phyloP scores from a whole-genome alignment of 2,888 invertebrate genomes.

The Latrodectus elegans region DNA sequence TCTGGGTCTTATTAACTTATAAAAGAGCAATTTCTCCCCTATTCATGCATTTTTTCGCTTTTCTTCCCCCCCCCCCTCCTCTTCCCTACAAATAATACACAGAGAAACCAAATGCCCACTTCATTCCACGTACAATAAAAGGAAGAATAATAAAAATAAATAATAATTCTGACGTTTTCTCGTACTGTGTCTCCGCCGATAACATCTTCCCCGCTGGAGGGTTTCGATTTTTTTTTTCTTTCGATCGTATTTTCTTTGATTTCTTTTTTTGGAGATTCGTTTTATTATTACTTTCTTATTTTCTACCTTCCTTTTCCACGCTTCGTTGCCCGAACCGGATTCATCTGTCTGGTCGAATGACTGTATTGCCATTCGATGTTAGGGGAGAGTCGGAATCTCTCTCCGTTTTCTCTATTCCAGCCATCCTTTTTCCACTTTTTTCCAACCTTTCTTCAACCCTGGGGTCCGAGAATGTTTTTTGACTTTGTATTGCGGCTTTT shows the following conservation, averaged over 20 bases:
- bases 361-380: constrained; percentile 38
- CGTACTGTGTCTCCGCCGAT: constrained; percentile 46
- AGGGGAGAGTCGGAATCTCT: not conserved
- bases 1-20: too few relatives aligned
- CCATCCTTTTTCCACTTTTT: not conserved
- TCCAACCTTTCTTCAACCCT: not conserved
- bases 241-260: not conserved
- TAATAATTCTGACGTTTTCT: constrained; percentile 26
- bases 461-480: too few relatives aligned
- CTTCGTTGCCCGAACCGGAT: constrained; percentile 67
- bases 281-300: constrained; percentile 25
- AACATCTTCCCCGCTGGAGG: constrained; percentile 65
- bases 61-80: not conserved
- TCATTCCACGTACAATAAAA: constrained; percentile 9
- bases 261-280: constrained; percentile 3
- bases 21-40: too few relatives aligned
- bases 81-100: not conserved
- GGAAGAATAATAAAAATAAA: not conserved
- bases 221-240: constrained; percentile 4
- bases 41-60: not conserved
- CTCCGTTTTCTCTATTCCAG: not conserved
- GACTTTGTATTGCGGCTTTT: too few relatives aligned
- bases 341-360: constrained; percentile 68
- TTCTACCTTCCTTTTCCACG: constrained; percentile 34
- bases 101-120: not conserved